Percentiles rank a stretch among this genome's conserved stretches.
These are phyloP conservation scores for Ranitomeya variabilis DNA, from an alignment of 2,113 vertebrate species.

Conservation along the genomic window DNA sequence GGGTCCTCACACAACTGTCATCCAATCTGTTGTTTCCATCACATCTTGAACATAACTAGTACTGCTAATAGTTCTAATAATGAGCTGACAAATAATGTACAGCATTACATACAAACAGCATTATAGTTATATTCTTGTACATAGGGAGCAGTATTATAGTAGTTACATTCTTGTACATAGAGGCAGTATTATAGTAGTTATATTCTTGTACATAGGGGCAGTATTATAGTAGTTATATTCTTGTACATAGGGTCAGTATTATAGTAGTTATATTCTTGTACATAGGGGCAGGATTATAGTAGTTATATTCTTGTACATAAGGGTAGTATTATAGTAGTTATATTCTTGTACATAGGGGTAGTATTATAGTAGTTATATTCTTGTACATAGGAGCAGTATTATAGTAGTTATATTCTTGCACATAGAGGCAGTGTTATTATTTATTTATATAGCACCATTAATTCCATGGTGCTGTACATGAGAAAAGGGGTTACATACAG, in stretches of 20 bases:
- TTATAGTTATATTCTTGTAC: constrained; percentile 1
- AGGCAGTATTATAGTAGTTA: constrained; percentile 1
- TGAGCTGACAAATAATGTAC: too few species aligned
- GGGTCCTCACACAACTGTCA: neutral
- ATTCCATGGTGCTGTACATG: too few species aligned
- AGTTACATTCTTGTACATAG: constrained; percentile 10
- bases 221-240: constrained; percentile 6
- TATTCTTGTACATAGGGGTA: neutral
- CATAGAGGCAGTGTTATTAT: neutral
- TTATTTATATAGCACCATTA: too few species aligned
- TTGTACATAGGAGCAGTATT: neutral
- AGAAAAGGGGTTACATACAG: too few species aligned
- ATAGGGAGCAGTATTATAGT: neutral
- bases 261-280: neutral
- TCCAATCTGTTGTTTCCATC: neutral
- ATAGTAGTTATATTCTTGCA: constrained; percentile 10
- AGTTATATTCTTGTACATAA: neutral
- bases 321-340: neutral
- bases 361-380: constrained; percentile 18
- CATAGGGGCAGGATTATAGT: neutral
- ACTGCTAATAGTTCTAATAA: neutral
- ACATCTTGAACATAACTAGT: neutral
- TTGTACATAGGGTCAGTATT: neutral
- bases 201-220: constrained; percentile 1
- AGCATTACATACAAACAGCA: neutral